Percentiles rank a stretch among this genome's conserved stretches.
Conservation (phyloP, 1,140 invertebrate genomes). For the Drosophila orena region DNA sequence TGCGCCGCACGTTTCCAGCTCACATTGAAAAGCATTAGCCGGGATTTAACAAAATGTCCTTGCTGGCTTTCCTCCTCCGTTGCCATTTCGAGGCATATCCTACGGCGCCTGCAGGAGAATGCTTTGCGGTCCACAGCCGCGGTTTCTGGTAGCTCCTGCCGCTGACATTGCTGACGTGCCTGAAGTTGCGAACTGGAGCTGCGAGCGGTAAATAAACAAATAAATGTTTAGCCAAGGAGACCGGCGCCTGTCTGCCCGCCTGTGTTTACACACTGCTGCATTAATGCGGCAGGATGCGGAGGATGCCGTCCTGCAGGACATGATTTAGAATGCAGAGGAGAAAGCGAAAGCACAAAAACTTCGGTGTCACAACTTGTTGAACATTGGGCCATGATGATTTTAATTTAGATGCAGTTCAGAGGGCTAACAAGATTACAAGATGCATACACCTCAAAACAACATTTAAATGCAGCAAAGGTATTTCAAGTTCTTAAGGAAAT, state of each 20-base stretch:
- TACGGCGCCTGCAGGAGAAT: slow-evolving; percentile 54
- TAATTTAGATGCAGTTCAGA: neutral
- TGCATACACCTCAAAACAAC: too few relatives aligned
- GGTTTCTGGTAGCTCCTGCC: slow-evolving; percentile 7
- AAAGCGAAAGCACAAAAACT: slow-evolving; percentile 13
- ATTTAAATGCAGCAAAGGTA: too few relatives aligned
- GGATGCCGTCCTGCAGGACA: slow-evolving; percentile 12
- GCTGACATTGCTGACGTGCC: slow-evolving; percentile 56
- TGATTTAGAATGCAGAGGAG: slow-evolving; percentile 35
- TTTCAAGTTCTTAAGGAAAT: neutral
- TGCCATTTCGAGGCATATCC: slow-evolving; percentile 50
- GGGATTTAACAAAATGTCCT: slow-evolving; percentile 36
- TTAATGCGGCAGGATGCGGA: slow-evolving; percentile 28
- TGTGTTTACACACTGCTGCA: slow-evolving; percentile 39
- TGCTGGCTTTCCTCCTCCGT: slow-evolving; percentile 11
- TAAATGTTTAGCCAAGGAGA: slow-evolving; percentile 41
- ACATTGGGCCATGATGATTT: slow-evolving; percentile 23
- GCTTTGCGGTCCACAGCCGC: slow-evolving; percentile 33
- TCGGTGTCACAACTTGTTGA: slow-evolving; percentile 34
- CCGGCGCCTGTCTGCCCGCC: slow-evolving; percentile 13
- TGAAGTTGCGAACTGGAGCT: slow-evolving; percentile 18
- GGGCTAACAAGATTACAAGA: neutral
- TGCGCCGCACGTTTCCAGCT: slow-evolving; percentile 9
- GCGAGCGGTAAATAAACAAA: slow-evolving; percentile 54
- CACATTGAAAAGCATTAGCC: slow-evolving; percentile 33